These are phyloP conservation scores for Cephus cinctus DNA, from an alignment of 1,140 invertebrate species.

Conservation along the genomic window DNA sequence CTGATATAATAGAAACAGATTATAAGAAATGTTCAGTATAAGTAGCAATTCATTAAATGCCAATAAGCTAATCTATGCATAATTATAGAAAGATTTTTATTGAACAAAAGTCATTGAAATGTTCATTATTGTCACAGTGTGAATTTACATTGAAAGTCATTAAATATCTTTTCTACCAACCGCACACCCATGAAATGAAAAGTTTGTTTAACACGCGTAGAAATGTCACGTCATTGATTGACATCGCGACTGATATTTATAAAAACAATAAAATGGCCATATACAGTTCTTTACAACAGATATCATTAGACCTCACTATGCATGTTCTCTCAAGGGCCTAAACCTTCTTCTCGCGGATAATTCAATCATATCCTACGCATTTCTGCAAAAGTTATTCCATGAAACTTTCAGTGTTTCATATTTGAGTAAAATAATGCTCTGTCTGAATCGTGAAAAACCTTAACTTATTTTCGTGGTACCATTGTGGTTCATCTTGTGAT, in stretches of 20 bases:
- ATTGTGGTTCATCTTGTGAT: constrained; percentile 50
- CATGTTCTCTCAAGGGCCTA: constrained; percentile 11
- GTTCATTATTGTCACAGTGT: constrained; percentile 14
- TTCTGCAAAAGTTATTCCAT: background rate
- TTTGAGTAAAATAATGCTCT: too few relatives aligned
- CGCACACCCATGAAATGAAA: constrained; percentile 14
- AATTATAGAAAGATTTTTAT: constrained; percentile 16
- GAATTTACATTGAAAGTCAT: constrained; percentile 7
- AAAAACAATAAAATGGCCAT: background rate
- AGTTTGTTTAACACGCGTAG: background rate
- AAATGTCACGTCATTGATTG: constrained; percentile 4
- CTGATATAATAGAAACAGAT: too few relatives aligned
- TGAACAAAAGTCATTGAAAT: constrained; percentile 13
- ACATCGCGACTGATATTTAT: constrained; percentile 5
- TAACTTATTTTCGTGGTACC: constrained; percentile 51
- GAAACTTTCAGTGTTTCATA: too few relatives aligned
- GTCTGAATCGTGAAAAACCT: constrained; percentile 18
- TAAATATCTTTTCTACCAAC: constrained; percentile 23
- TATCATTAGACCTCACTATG: constrained; percentile 1
- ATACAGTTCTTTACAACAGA: constrained; percentile 6
- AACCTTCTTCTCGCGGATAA: constrained; percentile 4
- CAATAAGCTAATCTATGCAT: too few relatives aligned
- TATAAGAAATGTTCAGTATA: too few relatives aligned
- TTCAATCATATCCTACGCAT: constrained; percentile 2
- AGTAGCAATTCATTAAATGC: too few relatives aligned